A percentile compares a stretch with the other conserved stretches of the same genome.
Conservation (phyloP, 2,113 vertebrate species). For the Perognathus longimembris region DNA sequence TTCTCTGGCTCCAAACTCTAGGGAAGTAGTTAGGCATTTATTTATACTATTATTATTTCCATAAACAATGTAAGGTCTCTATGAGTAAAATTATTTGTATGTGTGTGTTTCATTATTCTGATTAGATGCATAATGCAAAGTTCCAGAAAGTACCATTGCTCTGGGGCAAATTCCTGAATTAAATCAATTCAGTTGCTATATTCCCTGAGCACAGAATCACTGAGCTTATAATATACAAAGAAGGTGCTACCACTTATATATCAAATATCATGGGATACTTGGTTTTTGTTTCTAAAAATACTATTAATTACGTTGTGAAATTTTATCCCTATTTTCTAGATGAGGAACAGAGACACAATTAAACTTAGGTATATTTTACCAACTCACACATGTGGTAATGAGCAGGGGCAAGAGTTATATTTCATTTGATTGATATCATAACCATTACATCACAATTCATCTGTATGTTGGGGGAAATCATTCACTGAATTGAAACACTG, state of each 20-base stretch:
- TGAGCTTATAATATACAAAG: conserved; percentile 30
- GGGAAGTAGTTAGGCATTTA: conserved; percentile 34
- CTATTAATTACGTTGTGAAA: background rate
- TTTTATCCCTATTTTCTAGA: background rate
- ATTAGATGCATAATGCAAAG: conserved; percentile 37
- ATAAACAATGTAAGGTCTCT: conserved; percentile 12
- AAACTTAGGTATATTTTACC: background rate
- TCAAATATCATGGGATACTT: background rate
- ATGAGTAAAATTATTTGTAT: conserved; percentile 61
- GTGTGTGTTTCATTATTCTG: conserved; percentile 59
- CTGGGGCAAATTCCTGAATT: background rate
- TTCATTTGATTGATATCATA: conserved; percentile 24
- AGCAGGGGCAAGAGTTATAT: background rate
- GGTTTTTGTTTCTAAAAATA: background rate
- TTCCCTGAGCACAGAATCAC: background rate
- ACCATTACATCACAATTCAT: background rate
- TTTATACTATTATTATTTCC: conserved; percentile 1
- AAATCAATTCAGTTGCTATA: conserved; percentile 15
- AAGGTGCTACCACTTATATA: background rate
- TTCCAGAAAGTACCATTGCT: background rate
- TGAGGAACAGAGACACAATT: background rate
- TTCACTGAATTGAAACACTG: conserved; percentile 43
- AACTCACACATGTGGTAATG: background rate
- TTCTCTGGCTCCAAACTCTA: conserved; percentile 27
- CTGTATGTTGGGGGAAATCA: background rate